Conservation (phyloP, 2,113 vertebrate species). For the Dipodomys ordii region DNA sequence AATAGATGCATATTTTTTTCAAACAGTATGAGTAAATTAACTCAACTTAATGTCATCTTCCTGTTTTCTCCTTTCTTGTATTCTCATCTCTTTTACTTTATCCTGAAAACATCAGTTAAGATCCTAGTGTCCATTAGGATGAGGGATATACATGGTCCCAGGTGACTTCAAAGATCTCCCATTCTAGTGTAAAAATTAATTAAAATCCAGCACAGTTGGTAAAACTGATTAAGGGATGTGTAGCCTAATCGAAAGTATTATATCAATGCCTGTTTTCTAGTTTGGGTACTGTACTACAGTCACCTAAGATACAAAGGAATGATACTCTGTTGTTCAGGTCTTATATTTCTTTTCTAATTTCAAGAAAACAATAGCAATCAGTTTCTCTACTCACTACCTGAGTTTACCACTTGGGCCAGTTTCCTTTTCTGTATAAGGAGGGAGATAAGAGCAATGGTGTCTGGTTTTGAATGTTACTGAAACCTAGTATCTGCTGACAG, state of each 20-base stretch:
- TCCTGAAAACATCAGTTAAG: background rate
- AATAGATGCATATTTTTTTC: background rate
- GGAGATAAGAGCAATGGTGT: background rate
- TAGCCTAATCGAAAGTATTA: background rate
- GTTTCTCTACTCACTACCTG: background rate
- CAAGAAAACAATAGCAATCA: background rate
- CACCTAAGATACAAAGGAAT: background rate
- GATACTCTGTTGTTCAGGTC: no score
- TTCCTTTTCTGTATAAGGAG: background rate
- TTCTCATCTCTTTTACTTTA: background rate
- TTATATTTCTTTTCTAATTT: background rate
- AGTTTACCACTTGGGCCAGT: background rate
- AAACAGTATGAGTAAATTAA: constrained; percentile 18
- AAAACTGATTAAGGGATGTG: background rate
- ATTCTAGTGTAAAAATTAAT: background rate
- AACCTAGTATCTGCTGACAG: background rate
- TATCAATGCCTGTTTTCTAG: background rate
- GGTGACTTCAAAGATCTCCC: background rate
- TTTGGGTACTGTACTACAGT: background rate
- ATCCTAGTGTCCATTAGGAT: background rate
- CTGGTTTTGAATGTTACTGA: background rate
- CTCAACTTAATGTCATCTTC: background rate
- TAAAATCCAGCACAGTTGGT: background rate
- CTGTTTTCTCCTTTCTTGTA: background rate
- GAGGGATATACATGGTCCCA: background rate